phyloP scores from a whole-genome alignment of 2,113 vertebrate genomes.

The Passer montanus region DNA sequence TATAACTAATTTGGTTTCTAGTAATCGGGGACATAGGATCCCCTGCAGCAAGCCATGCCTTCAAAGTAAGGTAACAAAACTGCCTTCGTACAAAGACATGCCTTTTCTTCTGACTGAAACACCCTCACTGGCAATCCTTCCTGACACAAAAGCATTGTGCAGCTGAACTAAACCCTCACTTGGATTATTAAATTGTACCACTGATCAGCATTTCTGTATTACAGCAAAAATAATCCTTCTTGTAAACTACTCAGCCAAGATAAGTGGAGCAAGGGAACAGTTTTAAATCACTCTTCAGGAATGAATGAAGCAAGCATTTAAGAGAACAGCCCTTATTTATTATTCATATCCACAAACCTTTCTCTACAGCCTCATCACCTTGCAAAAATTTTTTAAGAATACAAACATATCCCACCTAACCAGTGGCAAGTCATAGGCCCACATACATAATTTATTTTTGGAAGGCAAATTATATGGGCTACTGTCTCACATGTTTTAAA shows the following conservation, averaged over 20 bases:
- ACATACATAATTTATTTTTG: neutral
- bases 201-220: slow-evolving; percentile 17
- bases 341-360: neutral
- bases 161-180: neutral
- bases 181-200: slow-evolving; percentile 11
- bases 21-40: neutral
- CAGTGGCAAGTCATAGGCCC: neutral
- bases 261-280: slow-evolving; percentile 6
- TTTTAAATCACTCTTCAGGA: neutral
- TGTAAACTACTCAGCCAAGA: slow-evolving; percentile 25
- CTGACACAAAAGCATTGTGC: neutral
- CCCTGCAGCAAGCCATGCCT: neutral
- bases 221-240: slow-evolving; percentile 26
- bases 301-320: neutral
- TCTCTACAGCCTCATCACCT: neutral
- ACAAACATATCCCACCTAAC: neutral
- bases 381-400: neutral
- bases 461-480: neutral
- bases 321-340: neutral
- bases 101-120: neutral
- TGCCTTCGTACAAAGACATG: neutral
- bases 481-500: neutral
- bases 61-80: neutral
- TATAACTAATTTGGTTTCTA: neutral
- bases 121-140: neutral